Evolutionary conservation across 2,888 invertebrate genomes (phyloP).

Genomic region (Chaitophorus viminalis): DNA sequence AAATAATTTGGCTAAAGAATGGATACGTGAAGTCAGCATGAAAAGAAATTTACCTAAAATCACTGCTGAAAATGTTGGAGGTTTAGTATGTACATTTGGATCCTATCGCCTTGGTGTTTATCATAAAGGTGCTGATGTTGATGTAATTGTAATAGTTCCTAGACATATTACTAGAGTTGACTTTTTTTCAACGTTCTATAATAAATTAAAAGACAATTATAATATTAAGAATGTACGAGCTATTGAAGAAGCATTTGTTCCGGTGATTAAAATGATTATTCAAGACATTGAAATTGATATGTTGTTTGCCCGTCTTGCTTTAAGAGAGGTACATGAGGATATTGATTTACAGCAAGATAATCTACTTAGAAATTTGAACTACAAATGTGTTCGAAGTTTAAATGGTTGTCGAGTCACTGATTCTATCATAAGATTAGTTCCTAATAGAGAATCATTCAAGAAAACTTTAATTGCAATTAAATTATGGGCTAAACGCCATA

Average conservation of each 20-base stretch:
- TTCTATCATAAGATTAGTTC: constrained; percentile 95
- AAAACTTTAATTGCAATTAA: constrained; percentile 94
- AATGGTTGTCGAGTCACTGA: constrained; percentile 99
- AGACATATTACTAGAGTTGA: constrained; percentile 92
- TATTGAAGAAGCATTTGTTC: constrained; percentile 98
- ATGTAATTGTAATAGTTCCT: constrained; percentile 97
- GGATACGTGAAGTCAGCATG: constrained; percentile 91
- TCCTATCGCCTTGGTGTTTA: constrained; percentile 96
- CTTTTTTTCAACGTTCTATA: constrained; percentile 95
- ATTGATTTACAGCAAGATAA: constrained; percentile 88
- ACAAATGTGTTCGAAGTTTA: constrained; percentile 94
- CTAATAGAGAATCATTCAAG: constrained; percentile 92
- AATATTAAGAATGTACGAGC: constrained; percentile 88
- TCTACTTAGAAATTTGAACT: constrained; percentile 92
- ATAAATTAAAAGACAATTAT: constrained; percentile 84
- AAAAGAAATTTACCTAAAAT: constrained; percentile 90
- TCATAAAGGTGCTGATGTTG: constrained; percentile 98
- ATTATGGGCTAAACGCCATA: constrained; percentile 98
- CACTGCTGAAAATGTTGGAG: constrained; percentile 91
- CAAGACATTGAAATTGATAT: constrained; percentile 99
- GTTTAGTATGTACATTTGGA: constrained; percentile 99
- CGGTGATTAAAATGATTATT: constrained; percentile 99
- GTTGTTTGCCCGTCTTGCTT: constrained; percentile 92
- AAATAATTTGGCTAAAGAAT: constrained; percentile 89
- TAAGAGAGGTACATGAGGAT: constrained; percentile 94